A percentile compares a stretch with the other conserved stretches of the same genome.
Evolutionary conservation across 2,113 vertebrate species (phyloP).

Genomic region (Cynocephalus volans): DNA sequence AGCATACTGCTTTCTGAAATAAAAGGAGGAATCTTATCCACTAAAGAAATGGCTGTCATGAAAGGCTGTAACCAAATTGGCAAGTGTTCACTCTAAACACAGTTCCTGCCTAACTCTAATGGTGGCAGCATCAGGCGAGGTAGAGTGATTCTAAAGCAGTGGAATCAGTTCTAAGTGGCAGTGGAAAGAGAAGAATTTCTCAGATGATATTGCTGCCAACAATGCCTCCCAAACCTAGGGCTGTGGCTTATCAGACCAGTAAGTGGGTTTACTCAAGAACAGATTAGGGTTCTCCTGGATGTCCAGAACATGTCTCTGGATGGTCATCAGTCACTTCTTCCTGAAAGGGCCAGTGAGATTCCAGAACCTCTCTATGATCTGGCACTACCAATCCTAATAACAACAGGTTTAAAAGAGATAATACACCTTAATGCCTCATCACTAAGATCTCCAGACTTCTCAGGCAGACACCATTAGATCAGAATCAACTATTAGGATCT

Average conservation of each 20-base stretch:
- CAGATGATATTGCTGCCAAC: not conserved
- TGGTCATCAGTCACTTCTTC: not conserved
- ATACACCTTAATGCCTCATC: not conserved
- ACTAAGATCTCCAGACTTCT: not conserved
- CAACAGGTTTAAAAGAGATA: not conserved
- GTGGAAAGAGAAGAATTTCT: not conserved
- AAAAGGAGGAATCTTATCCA: not conserved
- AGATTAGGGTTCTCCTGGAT: not conserved
- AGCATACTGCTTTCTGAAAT: not conserved
- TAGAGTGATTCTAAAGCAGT: not conserved
- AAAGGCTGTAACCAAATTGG: not conserved
- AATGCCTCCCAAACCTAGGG: not conserved
- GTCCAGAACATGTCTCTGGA: not conserved
- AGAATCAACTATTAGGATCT: not conserved
- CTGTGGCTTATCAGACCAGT: not conserved
- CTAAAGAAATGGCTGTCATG: not conserved
- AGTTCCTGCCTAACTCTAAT: not conserved
- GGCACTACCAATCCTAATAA: not conserved
- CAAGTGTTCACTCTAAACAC: not conserved
- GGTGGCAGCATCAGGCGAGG: too few species aligned
- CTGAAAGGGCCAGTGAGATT: not conserved
- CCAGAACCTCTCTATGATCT: not conserved
- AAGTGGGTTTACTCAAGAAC: not conserved
- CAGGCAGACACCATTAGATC: not conserved
- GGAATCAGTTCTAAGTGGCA: not conserved